Conservation (phyloP, 2,888 invertebrate species). For the Hirudinaria manillensis region DNA sequence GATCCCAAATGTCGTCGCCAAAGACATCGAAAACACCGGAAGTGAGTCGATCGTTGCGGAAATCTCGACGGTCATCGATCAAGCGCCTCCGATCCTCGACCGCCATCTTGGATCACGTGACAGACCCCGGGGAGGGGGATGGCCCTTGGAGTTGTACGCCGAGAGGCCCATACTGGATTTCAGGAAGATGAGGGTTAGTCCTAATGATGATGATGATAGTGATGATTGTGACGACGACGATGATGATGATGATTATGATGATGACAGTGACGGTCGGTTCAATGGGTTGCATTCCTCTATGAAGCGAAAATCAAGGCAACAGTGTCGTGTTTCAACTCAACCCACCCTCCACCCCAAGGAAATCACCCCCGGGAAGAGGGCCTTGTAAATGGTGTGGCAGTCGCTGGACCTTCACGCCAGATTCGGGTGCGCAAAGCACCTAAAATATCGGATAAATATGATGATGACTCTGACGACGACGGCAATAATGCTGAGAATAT, state of each 20-base stretch:
- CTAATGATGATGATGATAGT: not conserved
- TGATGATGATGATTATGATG: not conserved
- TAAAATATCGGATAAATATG: too few species aligned
- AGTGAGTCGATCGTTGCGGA: not conserved
- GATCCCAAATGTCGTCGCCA: not conserved
- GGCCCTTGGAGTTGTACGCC: not conserved
- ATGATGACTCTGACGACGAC: not conserved
- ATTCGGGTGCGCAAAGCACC: too few species aligned
- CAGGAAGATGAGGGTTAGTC: not conserved
- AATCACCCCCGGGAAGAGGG: too few species aligned
- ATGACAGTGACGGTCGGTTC: not conserved
- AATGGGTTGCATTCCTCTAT: too few species aligned
- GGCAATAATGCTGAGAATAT: not conserved
- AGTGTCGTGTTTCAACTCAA: too few species aligned
- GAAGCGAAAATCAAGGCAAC: too few species aligned
- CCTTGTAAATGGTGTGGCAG: too few species aligned
- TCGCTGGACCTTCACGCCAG: too few species aligned
- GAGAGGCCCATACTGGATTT: conserved; percentile 14
- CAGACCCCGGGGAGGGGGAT: not conserved
- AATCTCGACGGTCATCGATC: conserved; percentile 9
- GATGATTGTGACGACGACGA: not conserved
- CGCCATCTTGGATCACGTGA: conserved; percentile 11
- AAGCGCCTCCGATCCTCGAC: not conserved
- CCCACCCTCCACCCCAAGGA: too few species aligned
- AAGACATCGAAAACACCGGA: conserved; percentile 12